Conservation (phyloP, 2,888 invertebrate species). For the Julus scanicus region DNA sequence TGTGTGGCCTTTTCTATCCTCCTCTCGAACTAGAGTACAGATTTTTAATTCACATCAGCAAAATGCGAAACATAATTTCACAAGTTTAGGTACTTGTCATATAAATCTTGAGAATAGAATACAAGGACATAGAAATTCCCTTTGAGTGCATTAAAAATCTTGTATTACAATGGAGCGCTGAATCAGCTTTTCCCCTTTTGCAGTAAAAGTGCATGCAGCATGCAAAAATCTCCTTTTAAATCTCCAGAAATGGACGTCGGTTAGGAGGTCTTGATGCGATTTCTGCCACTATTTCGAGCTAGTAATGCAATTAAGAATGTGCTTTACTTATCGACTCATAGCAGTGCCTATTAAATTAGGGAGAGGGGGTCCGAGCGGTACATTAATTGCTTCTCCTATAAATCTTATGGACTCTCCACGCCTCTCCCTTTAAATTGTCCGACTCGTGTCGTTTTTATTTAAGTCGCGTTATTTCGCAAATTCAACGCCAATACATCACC, state of each 20-base stretch:
- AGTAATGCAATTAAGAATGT: constrained; percentile 7
- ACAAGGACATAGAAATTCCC: no score
- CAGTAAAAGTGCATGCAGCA: not conserved
- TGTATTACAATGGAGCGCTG: no score
- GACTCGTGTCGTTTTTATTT: constrained; percentile 16
- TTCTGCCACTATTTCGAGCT: constrained; percentile 13
- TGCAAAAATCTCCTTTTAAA: constrained; percentile 22
- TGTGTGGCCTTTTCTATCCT: no score
- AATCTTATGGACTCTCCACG: constrained; percentile 40
- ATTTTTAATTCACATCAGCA: no score
- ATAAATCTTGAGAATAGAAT: no score
- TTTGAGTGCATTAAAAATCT: no score
- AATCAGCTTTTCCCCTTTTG: not conserved
- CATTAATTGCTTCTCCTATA: constrained; percentile 19
- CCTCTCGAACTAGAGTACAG: no score
- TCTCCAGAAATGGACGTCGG: not conserved
- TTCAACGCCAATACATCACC: constrained; percentile 2
- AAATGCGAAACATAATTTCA: no score
- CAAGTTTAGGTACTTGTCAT: no score
- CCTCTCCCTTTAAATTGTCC: constrained; percentile 1
- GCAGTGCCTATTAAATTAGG: constrained; percentile 11
- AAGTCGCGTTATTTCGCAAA: constrained; percentile 34
- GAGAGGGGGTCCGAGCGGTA: not conserved
- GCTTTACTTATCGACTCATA: not conserved
- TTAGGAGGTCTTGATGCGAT: not conserved